Conservation (phyloP, 2,113 vertebrate species). For the Eublepharis macularius region DNA sequence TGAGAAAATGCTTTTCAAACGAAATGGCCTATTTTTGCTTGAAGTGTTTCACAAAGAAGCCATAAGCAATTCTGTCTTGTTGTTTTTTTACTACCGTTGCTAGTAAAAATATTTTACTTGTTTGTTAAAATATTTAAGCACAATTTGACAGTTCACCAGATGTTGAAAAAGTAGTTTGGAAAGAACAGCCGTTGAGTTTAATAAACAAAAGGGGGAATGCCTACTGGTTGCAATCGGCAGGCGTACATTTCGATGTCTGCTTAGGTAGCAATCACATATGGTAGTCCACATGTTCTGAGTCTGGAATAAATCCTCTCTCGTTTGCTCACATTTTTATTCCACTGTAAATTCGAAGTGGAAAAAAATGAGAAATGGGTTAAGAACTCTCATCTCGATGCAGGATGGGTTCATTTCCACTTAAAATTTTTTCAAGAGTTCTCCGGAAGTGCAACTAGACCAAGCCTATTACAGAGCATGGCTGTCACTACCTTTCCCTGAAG, state of each 20-base stretch:
- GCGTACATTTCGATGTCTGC: constrained; percentile 64
- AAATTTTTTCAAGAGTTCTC: too few species aligned
- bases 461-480: too few species aligned
- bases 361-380: constrained; percentile 43
- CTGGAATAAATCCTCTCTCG: constrained; percentile 60
- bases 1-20: background rate
- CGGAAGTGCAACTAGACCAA: too few species aligned
- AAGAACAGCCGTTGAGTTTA: constrained; percentile 56
- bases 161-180: constrained; percentile 70
- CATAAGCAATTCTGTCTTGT: constrained; percentile 20
- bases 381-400: too few species aligned
- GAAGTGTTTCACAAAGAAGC: background rate
- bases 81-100: constrained; percentile 32
- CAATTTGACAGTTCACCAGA: constrained; percentile 69
- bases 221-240: constrained; percentile 55
- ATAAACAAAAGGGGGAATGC: constrained; percentile 54
- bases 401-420: too few species aligned
- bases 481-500: too few species aligned
- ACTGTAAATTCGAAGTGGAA: constrained; percentile 62
- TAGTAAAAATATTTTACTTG: constrained; percentile 66
- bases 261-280: constrained; percentile 71
- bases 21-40: constrained; percentile 5
- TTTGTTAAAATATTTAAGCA: constrained; percentile 65
- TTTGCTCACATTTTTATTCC: constrained; percentile 68
- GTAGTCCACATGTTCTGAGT: constrained; percentile 72